Conservation (phyloP, 2,888 invertebrate genomes). For the Andrena flavipes region DNA sequence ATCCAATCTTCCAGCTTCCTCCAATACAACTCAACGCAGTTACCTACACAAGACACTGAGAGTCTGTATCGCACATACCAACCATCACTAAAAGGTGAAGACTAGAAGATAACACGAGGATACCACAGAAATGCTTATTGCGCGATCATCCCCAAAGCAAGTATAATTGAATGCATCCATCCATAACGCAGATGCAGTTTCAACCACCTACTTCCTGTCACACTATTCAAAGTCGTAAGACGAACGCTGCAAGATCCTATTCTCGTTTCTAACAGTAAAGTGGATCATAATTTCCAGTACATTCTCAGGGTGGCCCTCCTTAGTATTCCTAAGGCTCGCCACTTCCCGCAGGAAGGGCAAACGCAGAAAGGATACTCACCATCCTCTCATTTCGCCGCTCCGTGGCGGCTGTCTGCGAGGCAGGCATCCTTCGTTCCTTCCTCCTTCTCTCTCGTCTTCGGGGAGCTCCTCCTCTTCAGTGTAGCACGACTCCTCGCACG, state of each 20-base stretch:
- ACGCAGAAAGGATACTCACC: constrained; percentile 70
- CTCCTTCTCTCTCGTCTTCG: constrained; percentile 71
- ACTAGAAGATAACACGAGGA: neutral
- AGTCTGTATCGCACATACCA: neutral
- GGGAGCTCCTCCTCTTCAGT: constrained; percentile 77
- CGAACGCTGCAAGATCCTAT: no score
- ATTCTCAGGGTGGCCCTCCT: neutral
- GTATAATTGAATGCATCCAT: neutral
- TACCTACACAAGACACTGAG: no score
- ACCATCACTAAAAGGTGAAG: neutral
- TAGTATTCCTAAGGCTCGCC: neutral
- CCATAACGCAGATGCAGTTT: neutral
- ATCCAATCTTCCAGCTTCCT: no score
- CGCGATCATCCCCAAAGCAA: neutral
- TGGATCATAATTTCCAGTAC: constrained; percentile 15
- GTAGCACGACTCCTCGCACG: constrained; percentile 77
- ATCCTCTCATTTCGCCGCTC: constrained; percentile 82
- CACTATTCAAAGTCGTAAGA: neutral
- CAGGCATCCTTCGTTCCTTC: constrained; percentile 79
- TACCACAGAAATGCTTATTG: constrained; percentile 9
- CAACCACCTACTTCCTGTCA: neutral
- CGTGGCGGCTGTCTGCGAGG: constrained; percentile 82
- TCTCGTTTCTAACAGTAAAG: constrained; percentile 11
- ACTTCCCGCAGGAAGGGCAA: constrained; percentile 8
- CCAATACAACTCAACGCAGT: no score